Percentiles rank a stretch among this genome's conserved stretches.
Conservation (phyloP, 2,888 invertebrate genomes). For the Xanthia togata region DNA sequence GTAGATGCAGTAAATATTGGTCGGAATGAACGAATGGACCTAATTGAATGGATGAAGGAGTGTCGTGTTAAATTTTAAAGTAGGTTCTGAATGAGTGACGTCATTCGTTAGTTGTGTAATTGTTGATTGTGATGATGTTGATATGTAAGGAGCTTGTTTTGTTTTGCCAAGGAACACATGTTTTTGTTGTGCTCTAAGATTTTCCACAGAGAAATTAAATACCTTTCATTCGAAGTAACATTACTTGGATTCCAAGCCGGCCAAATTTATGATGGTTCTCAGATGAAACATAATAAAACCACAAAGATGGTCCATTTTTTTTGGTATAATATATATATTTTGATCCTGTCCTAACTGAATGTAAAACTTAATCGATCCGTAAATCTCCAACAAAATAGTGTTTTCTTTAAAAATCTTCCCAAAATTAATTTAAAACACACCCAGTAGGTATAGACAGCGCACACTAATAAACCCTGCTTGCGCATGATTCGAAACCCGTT, state of each 20-base stretch:
- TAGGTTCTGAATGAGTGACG: conserved; percentile 66
- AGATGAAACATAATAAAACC: background rate
- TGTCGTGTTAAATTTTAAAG: conserved; percentile 64
- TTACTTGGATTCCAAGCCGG: background rate
- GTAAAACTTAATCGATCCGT: background rate
- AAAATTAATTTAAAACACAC: conserved; percentile 21
- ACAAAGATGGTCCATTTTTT: too few species aligned
- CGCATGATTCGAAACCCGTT: conserved; percentile 71
- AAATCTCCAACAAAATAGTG: background rate
- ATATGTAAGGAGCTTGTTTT: conserved; percentile 33
- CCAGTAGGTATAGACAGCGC: conserved; percentile 47
- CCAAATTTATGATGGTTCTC: background rate
- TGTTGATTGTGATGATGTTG: conserved; percentile 47
- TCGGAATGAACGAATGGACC: conserved; percentile 72
- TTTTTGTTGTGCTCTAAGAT: background rate
- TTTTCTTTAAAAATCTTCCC: background rate
- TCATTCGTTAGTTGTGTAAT: conserved; percentile 55
- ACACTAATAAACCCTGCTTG: conserved; percentile 59
- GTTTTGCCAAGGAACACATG: conserved; percentile 12
- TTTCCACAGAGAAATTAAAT: background rate
- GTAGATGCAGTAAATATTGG: conserved; percentile 76
- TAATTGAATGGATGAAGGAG: conserved; percentile 68
- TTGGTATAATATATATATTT: too few species aligned
- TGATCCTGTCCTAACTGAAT: background rate
- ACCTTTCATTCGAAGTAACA: background rate